Evolutionary conservation across 2,113 vertebrate genomes (phyloP), one percentile per base, ranked within the genome.

Genomic region (Ceyx melanurus): DNA sequence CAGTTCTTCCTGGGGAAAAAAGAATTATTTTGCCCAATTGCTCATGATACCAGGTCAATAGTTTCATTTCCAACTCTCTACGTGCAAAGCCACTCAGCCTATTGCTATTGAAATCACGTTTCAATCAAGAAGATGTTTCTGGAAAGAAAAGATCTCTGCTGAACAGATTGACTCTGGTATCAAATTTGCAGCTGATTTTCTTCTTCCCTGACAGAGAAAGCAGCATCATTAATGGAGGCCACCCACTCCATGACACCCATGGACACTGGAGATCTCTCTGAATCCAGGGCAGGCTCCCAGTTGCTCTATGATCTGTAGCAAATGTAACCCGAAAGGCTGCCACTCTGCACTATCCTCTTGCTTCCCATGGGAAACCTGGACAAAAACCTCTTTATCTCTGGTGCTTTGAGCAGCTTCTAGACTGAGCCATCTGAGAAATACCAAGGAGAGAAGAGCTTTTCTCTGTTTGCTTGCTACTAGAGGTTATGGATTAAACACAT

Each of bases 341-440:
- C 43, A 17, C 21, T 58, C 50, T 51, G 31, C 57, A 23, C 68
- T 62, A 40, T 64, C 57, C 37, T 84, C 57, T 78, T n/a, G 48
- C n/a, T 92, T 87, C 75, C 62, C 74, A 48, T 1, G 4, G 48
- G 85, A 92, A 81, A 89, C 67, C 22, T 51, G 85, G 66, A 84
- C 48, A 73, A 78, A 73, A 78, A 17, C 15, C 25, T 2, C 28
- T 91, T 53, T 35, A 56, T 37, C 3, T 1, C 71, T 37, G 28
- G 60, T 5, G 11, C 53, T 91, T 67, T 16, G 31, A 91, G 61
- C 56, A 93, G 80, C 67, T 93, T 64, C 58, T 90, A 65, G 54
- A 51, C 58, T 88, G 64, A 92, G 28, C 50, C 56, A 89, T 70
- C 31, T 87, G 74, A 89, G 86, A 85, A 82, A 89, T 31, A 84